Base-by-base conservation (phyloP, 2,113 vertebrate species). In the Tichodroma muraria region DNA sequence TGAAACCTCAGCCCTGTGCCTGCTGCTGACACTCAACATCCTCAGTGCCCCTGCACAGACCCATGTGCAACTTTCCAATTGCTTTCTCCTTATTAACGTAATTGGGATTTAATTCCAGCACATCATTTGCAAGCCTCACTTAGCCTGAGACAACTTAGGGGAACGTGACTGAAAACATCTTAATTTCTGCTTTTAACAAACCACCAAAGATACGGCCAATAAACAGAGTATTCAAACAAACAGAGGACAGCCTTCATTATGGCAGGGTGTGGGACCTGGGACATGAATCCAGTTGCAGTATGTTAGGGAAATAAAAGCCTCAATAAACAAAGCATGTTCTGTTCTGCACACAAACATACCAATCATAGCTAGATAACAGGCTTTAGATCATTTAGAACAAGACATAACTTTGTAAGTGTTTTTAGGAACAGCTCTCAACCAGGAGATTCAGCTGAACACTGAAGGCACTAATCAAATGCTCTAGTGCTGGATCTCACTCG, bases 351-450 rank as follows among this genome's bases (percentile, higher is more conserved):
- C 40, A 73, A 59, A 76, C 56, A 50, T 47, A 88, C 45, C 79
- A 86, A 88, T 75, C 85, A 89, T 71, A 92, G 91, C 64, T 81
- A 81, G 94, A 89, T 68, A 76, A 56, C 88, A 89, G 53, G 28
- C 50, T 60, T 86, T 57, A 33, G 78, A 85, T 83, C 13, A 93
- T 85, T 88, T 77, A 76, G 76, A 94, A 33, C 5, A 72, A 68
- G 82, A 88, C 15, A 28, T 45, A 93, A 88, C 72, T 95, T 89
- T 83, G 0, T 28, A 86, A 42, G 45, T 42, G 37, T 61, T 85
- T 94, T 96, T 72, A 97, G 93, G 94, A 95, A 81, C 59, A 90
- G 84, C 69, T 73, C 60, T 91, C 56, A 90, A 85, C 82, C 42
- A 38, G 45, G 80, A 95, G 54, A 90, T 66, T 88, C 80, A 82